Evolutionary conservation across 1,140 invertebrate species (phyloP), one percentile per base, ranked within the genome.

Genomic region (Drosophila bocki): DNA sequence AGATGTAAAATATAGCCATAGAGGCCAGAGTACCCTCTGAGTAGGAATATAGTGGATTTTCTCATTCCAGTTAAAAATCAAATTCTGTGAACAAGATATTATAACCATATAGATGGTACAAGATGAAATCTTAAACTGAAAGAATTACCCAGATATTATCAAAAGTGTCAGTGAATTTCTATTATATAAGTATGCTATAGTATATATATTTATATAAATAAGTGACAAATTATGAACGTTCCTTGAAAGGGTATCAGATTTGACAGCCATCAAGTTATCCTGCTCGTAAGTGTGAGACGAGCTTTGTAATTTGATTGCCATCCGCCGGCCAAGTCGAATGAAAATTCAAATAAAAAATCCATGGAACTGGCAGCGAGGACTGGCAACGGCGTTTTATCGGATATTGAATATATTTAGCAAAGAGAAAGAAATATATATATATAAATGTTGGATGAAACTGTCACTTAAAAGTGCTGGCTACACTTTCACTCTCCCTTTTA

Each of bases 341-440:
- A 60, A 69, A 70, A 69, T 70, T 69, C 48, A 39, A 70, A 69
- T 47, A 13, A 54, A 54, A 69, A 54, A 32, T 29, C 39, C 33
- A 11, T 17, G 19, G 29, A 50, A 42, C 22, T 32, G 44, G 13
- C 17, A 29, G 68, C 29, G 11, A 33, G 37, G 32, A 37, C 19
- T 37, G 45, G 35, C 44, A 51, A 37, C 7, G 54, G 42, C 19
- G 56, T 13, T 72, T 60, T 72, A 74, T 72, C 70, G 45, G 54
- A 44, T 74, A 74, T 74, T 74, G 54, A 74, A 72, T 72, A 72
- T 32, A 60, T 51, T 72, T 33, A 60, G 44, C 67, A 35, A 22
- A 59, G 69, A 50, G 69, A 72, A 74, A 33, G 29, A 35, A 19
- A 32, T 17, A 29, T 58, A 19, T 50, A 60, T 44, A 26, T 47